Evolutionary conservation across 1,140 invertebrate species (phyloP).

Genomic region (Stegodyphus mimosarum): DNA sequence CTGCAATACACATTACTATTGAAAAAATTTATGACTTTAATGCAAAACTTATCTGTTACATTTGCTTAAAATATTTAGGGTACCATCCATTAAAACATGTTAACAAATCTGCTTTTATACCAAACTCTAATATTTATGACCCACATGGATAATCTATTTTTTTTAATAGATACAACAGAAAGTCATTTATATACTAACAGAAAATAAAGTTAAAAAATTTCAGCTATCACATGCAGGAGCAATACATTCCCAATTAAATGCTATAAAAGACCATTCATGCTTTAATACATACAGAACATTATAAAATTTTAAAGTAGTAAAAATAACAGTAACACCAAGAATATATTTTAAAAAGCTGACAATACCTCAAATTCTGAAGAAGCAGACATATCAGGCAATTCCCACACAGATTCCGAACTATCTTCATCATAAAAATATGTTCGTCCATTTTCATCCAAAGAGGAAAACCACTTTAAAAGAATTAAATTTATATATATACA

Average conservation of each 20-base stretch:
- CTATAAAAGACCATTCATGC: neutral
- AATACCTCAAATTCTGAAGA: constrained; percentile 46
- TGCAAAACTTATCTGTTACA: too few relatives aligned
- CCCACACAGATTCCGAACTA: constrained; percentile 74
- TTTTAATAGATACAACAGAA: too few relatives aligned
- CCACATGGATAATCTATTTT: too few relatives aligned
- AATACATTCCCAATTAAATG: neutral
- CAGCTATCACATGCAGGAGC: too few relatives aligned
- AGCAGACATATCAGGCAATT: constrained; percentile 68
- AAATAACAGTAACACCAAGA: neutral
- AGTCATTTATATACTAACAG: too few relatives aligned
- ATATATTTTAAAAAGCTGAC: neutral
- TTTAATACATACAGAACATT: neutral
- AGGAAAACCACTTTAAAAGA: constrained; percentile 74
- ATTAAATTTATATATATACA: constrained; percentile 57
- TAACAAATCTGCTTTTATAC: too few relatives aligned
- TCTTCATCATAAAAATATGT: constrained; percentile 76
- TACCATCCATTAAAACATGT: too few relatives aligned
- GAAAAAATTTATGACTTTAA: too few relatives aligned
- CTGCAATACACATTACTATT: too few relatives aligned
- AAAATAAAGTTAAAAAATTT: too few relatives aligned
- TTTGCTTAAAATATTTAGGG: too few relatives aligned
- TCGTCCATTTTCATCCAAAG: constrained; percentile 73
- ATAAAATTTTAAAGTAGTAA: neutral
- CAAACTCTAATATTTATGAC: too few relatives aligned